Conservation (phyloP, 2,888 invertebrate genomes). For the Agrotis ipsilon region DNA sequence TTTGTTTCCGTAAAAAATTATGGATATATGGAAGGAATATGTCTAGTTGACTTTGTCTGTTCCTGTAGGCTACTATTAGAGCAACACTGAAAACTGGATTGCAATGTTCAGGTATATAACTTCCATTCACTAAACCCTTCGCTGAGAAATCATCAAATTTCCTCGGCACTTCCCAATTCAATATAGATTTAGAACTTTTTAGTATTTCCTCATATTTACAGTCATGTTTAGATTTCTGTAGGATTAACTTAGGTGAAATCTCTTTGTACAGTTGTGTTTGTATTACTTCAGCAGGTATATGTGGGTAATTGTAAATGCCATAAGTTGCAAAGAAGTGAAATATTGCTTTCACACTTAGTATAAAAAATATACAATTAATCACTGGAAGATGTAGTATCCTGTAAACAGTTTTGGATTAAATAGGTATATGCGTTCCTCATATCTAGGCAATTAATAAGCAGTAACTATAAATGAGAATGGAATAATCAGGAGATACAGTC, state of each 20-base stretch:
- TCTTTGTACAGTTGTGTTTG: slow-evolving; percentile 45
- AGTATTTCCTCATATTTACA: slow-evolving; percentile 81
- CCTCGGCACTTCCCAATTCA: slow-evolving; percentile 71
- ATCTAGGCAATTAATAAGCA: background rate
- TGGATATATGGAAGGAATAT: slow-evolving; percentile 96
- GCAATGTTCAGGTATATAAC: slow-evolving; percentile 79
- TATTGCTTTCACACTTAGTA: slow-evolving; percentile 42
- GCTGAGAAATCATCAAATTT: slow-evolving; percentile 74
- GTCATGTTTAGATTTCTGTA: slow-evolving; percentile 69
- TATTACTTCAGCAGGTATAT: slow-evolving; percentile 53
- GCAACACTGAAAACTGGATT: slow-evolving; percentile 93
- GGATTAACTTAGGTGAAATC: slow-evolving; percentile 65
- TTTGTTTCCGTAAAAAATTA: slow-evolving; percentile 95
- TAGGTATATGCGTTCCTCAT: background rate
- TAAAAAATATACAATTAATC: slow-evolving; percentile 66
- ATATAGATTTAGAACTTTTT: slow-evolving; percentile 67
- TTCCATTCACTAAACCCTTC: slow-evolving; percentile 78
- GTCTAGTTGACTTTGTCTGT: slow-evolving; percentile 94
- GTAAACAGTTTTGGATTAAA: slow-evolving; percentile 32
- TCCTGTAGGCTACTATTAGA: slow-evolving; percentile 95
- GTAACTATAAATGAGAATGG: background rate
- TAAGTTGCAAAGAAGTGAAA: slow-evolving; percentile 36
- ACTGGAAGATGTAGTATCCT: slow-evolving; percentile 74
- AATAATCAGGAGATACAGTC: background rate
- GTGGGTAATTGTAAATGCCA: slow-evolving; percentile 53